Evolutionary conservation across 2,113 vertebrate species (phyloP).

Genomic region (Parus major): DNA sequence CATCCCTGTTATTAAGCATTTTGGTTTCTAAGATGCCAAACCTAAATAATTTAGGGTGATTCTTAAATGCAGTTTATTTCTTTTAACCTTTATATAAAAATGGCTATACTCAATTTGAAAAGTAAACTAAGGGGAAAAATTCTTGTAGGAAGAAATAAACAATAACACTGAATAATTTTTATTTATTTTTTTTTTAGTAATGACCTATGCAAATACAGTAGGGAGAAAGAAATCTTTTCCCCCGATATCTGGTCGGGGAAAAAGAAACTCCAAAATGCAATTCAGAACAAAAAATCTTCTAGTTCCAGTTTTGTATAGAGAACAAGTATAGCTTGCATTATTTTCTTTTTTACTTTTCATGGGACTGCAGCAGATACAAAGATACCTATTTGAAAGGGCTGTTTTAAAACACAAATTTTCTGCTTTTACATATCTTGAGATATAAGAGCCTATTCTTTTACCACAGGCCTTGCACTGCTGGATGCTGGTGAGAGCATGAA

Average conservation of each 20-base stretch:
- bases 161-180: not conserved
- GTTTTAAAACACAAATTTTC: not conserved
- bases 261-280: not conserved
- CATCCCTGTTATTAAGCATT: not conserved
- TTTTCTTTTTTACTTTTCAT: not conserved
- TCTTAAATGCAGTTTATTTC: not conserved
- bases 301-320: not conserved
- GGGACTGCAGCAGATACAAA: not conserved
- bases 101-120: not conserved
- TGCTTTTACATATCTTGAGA: not conserved
- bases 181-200: not conserved
- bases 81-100: not conserved
- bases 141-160: not conserved
- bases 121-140: not conserved
- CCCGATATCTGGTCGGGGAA: not conserved
- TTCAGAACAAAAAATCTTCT: not conserved
- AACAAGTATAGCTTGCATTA: not conserved
- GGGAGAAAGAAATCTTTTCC: not conserved
- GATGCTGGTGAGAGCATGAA: slow-evolving; percentile 93
- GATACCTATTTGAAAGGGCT: not conserved
- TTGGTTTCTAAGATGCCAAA: not conserved
- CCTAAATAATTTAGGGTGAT: not conserved
- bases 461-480: slow-evolving; percentile 81
- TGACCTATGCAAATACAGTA: not conserved
- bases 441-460: not conserved